Base-by-base conservation (phyloP, 2,797 vertebrate genomes). In the Pangasius mekongensis region DNA sequence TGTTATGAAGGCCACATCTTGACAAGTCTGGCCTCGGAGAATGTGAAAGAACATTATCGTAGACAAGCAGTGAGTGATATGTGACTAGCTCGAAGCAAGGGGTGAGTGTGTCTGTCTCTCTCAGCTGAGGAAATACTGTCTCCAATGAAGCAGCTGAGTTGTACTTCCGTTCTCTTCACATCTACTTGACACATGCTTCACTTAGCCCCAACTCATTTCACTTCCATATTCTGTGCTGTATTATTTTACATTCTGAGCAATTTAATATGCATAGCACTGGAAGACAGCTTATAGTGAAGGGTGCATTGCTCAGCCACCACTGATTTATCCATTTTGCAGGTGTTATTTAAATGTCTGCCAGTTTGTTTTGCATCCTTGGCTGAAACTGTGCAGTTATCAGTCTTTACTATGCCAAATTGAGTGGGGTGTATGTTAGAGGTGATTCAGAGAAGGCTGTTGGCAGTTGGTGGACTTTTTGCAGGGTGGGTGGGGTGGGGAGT, bases 321-420 rank as follows among this genome's bases (percentile, higher is more conserved):
- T 82, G 82, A 80, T 89, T 87, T 60, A 84, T 90, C 85, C 73
- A 73, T 87, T 89, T 87, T 39, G 30, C 64, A 88, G 52, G 77
- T 87, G 71, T 76, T 71, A 71, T 83, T 83, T 64, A 62, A 64
- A 85, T 86, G 76, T 62, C 89, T 24, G 16, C 22, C 7, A 82
- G 56, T 64, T 83, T 88, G 67, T 84, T 86, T 88, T 90, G 84
- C 58, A 87, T 86, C 60, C 60, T 90, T 78, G 81, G 36, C 24
- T 43, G 80, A 64, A 83, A n/a, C 39, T n/a, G 36, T 82, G 24
- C 58, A 16, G 54, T 78, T 78, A 86, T 89, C 87, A 39, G 80
- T 89, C 64, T 92, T 86, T 76, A 27, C 86, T 78, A 74, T 87
- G 86, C 88, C 82, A 85, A 77, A 90, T 83, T 88, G 81, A 84